Evolutionary conservation across 2,113 vertebrate genomes (phyloP), one percentile per base, ranked within the genome.

Genomic region (Stegastes partitus): DNA sequence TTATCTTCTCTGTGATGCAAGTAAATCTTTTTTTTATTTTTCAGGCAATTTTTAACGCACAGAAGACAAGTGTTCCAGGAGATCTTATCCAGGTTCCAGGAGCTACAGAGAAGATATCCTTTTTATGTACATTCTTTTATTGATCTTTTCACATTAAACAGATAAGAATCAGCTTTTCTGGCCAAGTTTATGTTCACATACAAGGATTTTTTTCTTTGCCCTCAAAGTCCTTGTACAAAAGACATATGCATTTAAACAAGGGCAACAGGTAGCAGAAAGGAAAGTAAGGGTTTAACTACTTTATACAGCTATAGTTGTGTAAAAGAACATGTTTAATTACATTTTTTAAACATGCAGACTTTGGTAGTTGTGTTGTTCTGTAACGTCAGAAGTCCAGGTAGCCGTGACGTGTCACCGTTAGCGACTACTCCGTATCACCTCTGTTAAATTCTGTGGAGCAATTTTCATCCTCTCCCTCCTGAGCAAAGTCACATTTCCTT

Each of bases 91-190:
- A 88, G 47, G 86, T 95, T 75, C 94, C 95, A 45, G 95, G 94
- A 86, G 91, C 95, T n/a, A 94, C 90, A 21, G 95, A 96, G 73
- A 96, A 94, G 74, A 96, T 96, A 96, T 96, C 95, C 95, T 96
- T 96, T 87, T 68, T n/a, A 49, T 47, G 50, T 4, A 53, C 10
- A 2, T 10, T 19, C 49, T 23, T 56, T 37, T 4, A 85, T 54
- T 25, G 21, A 50, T 18, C 5, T 21, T 78, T 50, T 73, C 18
- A 21, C 37, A 5, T 71, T 28, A 23, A 64, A 64, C 28, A 55
- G 7, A 34, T 9, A 7, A 10, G 31, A 34, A 34, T 34, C 31
- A 34, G 10, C 31, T 34, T 34, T 34, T 9, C 2, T 34, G 31
- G 7, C 1, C 6, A 9, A 34, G 31, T 34, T 9, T 34, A 9